Evolutionary conservation across 2,797 vertebrate species (phyloP).

Genomic region (Malacoctenus gilli): DNA sequence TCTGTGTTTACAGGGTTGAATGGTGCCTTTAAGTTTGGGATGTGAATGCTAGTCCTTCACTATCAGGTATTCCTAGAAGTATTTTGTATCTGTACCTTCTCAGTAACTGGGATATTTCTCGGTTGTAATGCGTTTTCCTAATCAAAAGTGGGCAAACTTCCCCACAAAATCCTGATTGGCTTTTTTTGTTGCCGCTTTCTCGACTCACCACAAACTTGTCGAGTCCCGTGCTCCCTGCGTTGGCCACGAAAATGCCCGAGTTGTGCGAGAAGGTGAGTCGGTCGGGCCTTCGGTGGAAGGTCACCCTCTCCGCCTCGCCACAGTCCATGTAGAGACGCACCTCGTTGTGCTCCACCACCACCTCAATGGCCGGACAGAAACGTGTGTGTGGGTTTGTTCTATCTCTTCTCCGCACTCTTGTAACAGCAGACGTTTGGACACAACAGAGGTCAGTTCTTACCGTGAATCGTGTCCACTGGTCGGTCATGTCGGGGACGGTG

Average conservation of each 20-base stretch:
- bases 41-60: no score
- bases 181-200: background rate
- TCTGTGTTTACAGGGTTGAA: no score
- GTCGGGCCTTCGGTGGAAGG: slow-evolving; percentile 76
- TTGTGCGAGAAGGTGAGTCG: slow-evolving; percentile 83
- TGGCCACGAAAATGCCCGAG: slow-evolving; percentile 90
- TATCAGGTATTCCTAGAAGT: no score
- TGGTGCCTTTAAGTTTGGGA: no score
- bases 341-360: slow-evolving; percentile 80
- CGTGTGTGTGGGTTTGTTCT: no score
- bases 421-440: no score
- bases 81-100: no score
- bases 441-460: slow-evolving; percentile 68
- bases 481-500: slow-evolving; percentile 87
- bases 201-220: slow-evolving; percentile 88
- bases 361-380: slow-evolving; percentile 32
- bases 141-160: no score
- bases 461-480: slow-evolving; percentile 87
- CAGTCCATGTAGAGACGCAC: slow-evolving; percentile 88
- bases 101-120: no score
- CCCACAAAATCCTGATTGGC: no score
- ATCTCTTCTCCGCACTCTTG: no score
- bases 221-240: slow-evolving; percentile 86
- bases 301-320: slow-evolving; percentile 81
- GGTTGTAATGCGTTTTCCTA: no score